Conservation (phyloP, 1,140 invertebrate species). For the Cepaea nemoralis region DNA sequence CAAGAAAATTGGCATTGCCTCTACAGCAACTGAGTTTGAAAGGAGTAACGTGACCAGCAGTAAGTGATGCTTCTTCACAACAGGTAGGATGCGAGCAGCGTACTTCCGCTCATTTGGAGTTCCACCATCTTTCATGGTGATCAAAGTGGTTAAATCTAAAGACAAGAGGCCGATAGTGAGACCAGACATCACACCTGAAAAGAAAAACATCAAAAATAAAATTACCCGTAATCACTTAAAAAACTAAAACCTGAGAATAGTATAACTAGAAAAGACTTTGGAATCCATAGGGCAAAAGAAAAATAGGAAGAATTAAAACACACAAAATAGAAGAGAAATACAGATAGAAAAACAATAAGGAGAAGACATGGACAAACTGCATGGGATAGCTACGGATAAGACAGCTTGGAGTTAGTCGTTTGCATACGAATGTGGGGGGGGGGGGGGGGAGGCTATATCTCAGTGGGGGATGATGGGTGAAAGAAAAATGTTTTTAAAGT, state of each 20-base stretch:
- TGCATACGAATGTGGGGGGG: no score
- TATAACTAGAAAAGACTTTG: neutral
- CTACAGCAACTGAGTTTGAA: slow-evolving; percentile 68
- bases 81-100: slow-evolving; percentile 64
- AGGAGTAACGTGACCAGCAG: slow-evolving; percentile 69
- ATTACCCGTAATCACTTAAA: no score
- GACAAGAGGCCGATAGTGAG: slow-evolving; percentile 69
- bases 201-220: slow-evolving; percentile 34
- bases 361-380: no score
- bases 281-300: no score
- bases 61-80: slow-evolving; percentile 67
- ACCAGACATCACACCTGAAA: slow-evolving; percentile 69
- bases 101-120: slow-evolving; percentile 61
- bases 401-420: no score
- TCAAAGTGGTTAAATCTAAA: slow-evolving; percentile 65
- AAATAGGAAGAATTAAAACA: neutral
- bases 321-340: neutral
- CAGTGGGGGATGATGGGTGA: no score
- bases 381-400: no score
- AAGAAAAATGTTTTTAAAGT: no score
- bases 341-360: neutral
- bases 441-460: no score
- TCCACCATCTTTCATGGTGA: slow-evolving; percentile 64
- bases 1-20: slow-evolving; percentile 71
- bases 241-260: neutral